Conservation (phyloP, 2,888 invertebrate species). For the Drosophila emarginata region DNA sequence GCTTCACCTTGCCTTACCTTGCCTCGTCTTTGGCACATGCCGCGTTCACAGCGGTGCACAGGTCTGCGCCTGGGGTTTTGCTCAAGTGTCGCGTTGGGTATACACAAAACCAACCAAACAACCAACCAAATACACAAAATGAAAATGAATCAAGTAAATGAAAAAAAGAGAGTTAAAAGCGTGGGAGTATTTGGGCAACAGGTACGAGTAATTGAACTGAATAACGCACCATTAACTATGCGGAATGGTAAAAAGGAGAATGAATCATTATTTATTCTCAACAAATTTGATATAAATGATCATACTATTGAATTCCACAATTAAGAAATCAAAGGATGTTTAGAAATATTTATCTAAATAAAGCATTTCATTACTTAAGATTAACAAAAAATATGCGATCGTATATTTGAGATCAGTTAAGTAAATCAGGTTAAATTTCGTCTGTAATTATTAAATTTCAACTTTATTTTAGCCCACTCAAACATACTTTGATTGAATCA, state of each 20-base stretch:
- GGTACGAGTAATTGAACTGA: constrained; percentile 20
- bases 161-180: constrained; percentile 37
- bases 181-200: constrained; percentile 59
- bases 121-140: constrained; percentile 10
- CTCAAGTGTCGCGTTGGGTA: constrained; percentile 50
- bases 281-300: neutral
- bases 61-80: constrained; percentile 69
- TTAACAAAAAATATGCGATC: too few relatives aligned
- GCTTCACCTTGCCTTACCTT: neutral
- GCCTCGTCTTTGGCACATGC: constrained; percentile 66
- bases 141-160: constrained; percentile 17
- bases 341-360: too few relatives aligned
- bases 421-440: too few relatives aligned
- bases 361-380: too few relatives aligned
- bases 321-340: too few relatives aligned
- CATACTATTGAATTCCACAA: too few relatives aligned
- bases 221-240: neutral
- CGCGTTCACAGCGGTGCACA: constrained; percentile 71
- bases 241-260: neutral
- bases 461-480: too few relatives aligned
- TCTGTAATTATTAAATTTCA: too few relatives aligned
- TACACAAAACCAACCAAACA: constrained; percentile 11
- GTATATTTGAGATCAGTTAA: too few relatives aligned
- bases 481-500: too few relatives aligned
- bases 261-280: neutral